A percentile compares a stretch with the other conserved stretches of the same genome.
Evolutionary conservation across 2,113 vertebrate species (phyloP).

Genomic region (Gnathonemus longibarbis): DNA sequence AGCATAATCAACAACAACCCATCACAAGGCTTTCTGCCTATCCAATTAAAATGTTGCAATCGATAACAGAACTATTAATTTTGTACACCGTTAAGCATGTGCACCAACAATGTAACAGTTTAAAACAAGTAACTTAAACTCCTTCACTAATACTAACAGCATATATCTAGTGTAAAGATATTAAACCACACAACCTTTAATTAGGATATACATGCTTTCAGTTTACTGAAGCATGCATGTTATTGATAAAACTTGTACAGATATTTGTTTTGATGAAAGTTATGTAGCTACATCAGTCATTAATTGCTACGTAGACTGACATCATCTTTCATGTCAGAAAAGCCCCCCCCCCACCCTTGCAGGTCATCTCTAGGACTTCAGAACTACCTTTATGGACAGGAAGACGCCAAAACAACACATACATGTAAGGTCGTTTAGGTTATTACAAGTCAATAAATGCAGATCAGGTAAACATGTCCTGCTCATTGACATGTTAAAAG

Average conservation of each 20-base stretch:
- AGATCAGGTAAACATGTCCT: neutral
- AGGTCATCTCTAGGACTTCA: neutral
- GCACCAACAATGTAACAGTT: neutral
- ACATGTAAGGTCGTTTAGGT: neutral
- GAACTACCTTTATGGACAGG: neutral
- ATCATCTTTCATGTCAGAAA: neutral
- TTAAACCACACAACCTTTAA: neutral
- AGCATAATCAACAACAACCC: constrained; percentile 20
- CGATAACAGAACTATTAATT: neutral
- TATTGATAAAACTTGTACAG: neutral
- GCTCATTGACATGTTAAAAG: neutral
- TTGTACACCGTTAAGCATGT: neutral
- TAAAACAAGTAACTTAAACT: neutral
- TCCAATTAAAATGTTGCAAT: neutral
- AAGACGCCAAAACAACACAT: neutral
- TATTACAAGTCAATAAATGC: neutral
- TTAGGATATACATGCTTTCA: neutral
- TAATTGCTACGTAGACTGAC: neutral
- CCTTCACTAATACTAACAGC: neutral
- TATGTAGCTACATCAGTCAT: neutral
- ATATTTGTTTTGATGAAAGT: too few species aligned
- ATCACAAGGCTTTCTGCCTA: neutral
- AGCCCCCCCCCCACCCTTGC: neutral
- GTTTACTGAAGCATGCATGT: neutral
- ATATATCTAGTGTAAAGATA: neutral